Evolutionary conservation across 2,888 invertebrate genomes (phyloP).

Genomic region (Pilophorus perplexus): DNA sequence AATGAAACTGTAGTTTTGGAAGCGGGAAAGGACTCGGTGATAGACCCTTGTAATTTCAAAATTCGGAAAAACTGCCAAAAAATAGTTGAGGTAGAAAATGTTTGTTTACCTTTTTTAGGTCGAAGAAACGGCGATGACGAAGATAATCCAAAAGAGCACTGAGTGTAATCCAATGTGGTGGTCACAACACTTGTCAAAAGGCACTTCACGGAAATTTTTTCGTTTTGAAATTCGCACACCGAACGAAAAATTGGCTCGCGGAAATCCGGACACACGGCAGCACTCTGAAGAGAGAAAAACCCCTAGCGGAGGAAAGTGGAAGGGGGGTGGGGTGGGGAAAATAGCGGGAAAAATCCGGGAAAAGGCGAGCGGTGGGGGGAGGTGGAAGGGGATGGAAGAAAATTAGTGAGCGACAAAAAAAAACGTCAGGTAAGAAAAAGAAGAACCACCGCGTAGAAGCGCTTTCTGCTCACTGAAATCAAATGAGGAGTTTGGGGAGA

Average conservation of each 20-base stretch:
- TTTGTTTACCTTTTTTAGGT: neutral
- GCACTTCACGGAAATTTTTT: neutral
- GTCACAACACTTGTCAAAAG: conserved; percentile 1
- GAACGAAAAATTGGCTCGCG: neutral
- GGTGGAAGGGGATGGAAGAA: conserved; percentile 12
- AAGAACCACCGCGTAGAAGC: conserved; percentile 11
- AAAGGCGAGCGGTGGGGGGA: neutral
- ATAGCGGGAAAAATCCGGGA: no score
- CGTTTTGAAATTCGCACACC: neutral
- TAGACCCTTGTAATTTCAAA: no score
- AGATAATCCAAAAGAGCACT: conserved; percentile 8
- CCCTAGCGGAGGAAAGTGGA: neutral
- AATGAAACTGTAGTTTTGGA: no score
- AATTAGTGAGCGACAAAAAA: conserved; percentile 6
- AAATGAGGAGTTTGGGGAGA: conserved; percentile 11
- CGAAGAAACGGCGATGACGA: neutral
- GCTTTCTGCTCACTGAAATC: conserved; percentile 36
- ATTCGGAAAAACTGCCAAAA: no score
- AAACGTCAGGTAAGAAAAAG: neutral
- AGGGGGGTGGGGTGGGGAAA: neutral
- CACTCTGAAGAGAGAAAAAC: neutral
- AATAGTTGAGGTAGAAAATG: neutral
- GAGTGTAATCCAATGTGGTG: neutral
- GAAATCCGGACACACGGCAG: conserved; percentile 4
- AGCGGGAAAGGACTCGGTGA: no score